Evolutionary conservation across 2,888 invertebrate genomes (phyloP), one percentile per base, ranked within the genome.

Genomic region (Dicranocentrus wangi): DNA sequence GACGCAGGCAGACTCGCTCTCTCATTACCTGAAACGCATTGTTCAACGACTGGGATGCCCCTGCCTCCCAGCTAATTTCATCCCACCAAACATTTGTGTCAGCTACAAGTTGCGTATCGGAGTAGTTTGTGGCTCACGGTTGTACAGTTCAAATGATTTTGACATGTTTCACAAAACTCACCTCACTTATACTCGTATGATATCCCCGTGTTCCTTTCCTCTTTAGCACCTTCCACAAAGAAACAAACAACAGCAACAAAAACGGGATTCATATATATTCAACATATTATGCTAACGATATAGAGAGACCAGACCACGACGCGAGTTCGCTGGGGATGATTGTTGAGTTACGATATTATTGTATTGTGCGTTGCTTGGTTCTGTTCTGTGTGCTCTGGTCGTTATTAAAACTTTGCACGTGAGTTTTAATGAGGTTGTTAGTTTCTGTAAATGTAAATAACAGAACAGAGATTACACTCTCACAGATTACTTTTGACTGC

Each of bases 381-480:
- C n/a, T n/a, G n/a, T 42, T 63, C 27, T 70, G 53, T 79, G 71
- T 79, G 21, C 66, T 25, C 61, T 63, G 65, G 43, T 79, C 47
- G 63, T 79, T 79, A 79, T 66, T 79, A 63, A 79, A 79, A 79
- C 71, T 71, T 79, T 79, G 78, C 78, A 79, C 78, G 71, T 79
- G 71, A 71, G 71, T 79, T 63, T 63, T 79, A 79, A 79, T 79
- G 78, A 79, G 78, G 70, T 79, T 79, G 78, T 79, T 79, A 71
- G 78, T 79, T 79, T 79, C 78, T 71, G 51, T n/a, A 42, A 65
- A 58, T 71, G 66, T 66, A 79, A 79, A 79, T 79, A 79, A 63
- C 55, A n/a, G n/a, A n/a, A n/a, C n/a, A n/a, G n/a, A n/a, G n/a
- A 69, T 68, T 68, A 47, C n/a, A 51, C 61, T 63, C 63, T 63